phyloP scores from a whole-genome alignment of 2,888 invertebrate genomes.

The Himalopsyche kuldschensis region DNA sequence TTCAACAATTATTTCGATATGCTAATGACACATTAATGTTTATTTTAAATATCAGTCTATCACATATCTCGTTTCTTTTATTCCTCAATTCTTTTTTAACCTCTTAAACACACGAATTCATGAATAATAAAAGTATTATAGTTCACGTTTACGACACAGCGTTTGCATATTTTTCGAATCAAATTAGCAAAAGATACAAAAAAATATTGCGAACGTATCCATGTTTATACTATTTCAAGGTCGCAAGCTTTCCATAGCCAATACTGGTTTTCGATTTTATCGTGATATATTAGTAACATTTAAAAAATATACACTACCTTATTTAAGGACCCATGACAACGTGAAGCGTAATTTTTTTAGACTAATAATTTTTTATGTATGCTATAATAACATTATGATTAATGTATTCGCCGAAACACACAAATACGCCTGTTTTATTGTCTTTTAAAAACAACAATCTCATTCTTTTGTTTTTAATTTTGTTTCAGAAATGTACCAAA shows the following conservation, averaged over 20 bases:
- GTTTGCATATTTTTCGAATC: neutral
- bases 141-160: neutral
- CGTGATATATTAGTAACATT: too few species aligned
- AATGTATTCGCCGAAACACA: too few species aligned
- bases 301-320: too few species aligned
- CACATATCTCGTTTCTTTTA: neutral
- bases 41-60: too few species aligned
- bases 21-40: too few species aligned
- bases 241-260: neutral
- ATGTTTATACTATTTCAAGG: neutral
- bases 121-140: neutral
- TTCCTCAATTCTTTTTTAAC: neutral
- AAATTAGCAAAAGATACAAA: neutral
- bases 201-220: neutral
- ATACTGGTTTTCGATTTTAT: neutral
- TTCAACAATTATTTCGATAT: too few species aligned
- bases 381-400: too few species aligned
- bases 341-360: too few species aligned
- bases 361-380: too few species aligned
- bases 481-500: neutral
- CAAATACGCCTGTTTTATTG: too few species aligned
- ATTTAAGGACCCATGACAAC: too few species aligned
- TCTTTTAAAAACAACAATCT: too few species aligned
- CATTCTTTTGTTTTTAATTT: neutral
- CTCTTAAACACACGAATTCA: neutral